Base-by-base conservation (phyloP, 2,888 invertebrate species). In the Coleophora deauratella region DNA sequence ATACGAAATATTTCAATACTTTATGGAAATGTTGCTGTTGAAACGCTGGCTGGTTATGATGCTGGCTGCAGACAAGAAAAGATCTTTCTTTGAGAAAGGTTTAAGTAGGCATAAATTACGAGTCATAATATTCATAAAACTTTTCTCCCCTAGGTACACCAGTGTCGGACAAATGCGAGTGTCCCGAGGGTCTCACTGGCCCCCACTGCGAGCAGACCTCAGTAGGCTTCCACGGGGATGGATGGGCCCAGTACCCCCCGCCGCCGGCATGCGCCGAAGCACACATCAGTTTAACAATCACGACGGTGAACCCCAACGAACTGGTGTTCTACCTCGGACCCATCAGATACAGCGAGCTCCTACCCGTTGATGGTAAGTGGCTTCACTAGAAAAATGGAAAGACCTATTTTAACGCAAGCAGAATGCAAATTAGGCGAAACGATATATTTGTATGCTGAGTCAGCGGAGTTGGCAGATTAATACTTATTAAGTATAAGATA, bases 241-340 rank as follows among this genome's bases (percentile, higher is more conserved):
- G 97, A 9, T 98, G 94, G 90, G 97, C 98, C 0, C 91, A 98
- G 88, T 97, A 96, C 84, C 91, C 93, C 0, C 89, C 96, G 0
- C 90, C 97, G 28, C 91, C 94, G 28, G 91, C 95, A 4, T 98
- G 98, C 71, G 92, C 93, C 50, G 92, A 93, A 42, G 93, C 95
- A 0, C 91, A 90, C 53, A 91, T 97, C 42, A 91, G 92, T 15
- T 69, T 99, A 43, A 93, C 95, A 51, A 89, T 99, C 56, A 89
- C 91, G 33, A 92, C 98, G 0, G 88, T 90, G 54, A 85, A 88
- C 21, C 90, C 90, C 34, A 90, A 93, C 74, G 97, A 96, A 2
- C 86, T 98, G 9, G 88, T 99, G 32, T 93, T 98, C 77, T 99
- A 98, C 70, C 88, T 95, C 62, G 98, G 98, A 1, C 98, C 98